These are phyloP conservation scores for Fregetta grallaria DNA, from an alignment of 2,113 vertebrate genomes.

Conservation along the genomic window DNA sequence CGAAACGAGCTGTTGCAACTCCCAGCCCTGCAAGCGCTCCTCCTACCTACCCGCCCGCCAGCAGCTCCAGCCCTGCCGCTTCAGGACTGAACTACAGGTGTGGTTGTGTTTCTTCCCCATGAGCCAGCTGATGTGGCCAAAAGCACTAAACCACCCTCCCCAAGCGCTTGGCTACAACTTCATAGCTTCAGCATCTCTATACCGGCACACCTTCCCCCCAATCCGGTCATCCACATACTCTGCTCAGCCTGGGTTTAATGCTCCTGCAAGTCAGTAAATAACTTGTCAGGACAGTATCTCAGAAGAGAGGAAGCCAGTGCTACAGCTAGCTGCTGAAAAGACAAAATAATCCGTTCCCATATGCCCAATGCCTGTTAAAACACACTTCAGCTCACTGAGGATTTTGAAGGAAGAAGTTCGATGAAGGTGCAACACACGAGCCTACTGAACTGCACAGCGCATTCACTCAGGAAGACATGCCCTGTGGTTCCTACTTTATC, in stretches of 20 bases:
- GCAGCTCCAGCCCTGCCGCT: not conserved
- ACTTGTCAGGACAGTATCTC: not conserved
- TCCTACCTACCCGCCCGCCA: rapidly evolving
- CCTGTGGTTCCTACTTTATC: no score
- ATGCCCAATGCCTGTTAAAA: not conserved
- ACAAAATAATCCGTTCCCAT: not conserved
- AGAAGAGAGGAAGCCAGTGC: not conserved
- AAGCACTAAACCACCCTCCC: not conserved
- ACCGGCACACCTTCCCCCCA: rapidly evolving
- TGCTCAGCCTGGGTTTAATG: not conserved
- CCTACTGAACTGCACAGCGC: no score
- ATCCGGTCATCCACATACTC: not conserved
- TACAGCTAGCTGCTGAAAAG: not conserved
- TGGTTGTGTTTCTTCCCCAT: rapidly evolving
- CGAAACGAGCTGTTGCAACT: not conserved
- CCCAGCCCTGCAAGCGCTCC: not conserved
- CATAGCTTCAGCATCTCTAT: not conserved
- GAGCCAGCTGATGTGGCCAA: not conserved
- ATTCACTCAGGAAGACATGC: not conserved
- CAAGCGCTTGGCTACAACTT: no score
- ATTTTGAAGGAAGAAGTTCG: not conserved
- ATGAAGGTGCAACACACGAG: not conserved
- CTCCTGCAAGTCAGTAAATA: not conserved
- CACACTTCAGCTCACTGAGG: not conserved
- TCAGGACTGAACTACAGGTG: not conserved